Conservation (phyloP, 2,888 invertebrate genomes). For the Scaptomyza polygonia region DNA sequence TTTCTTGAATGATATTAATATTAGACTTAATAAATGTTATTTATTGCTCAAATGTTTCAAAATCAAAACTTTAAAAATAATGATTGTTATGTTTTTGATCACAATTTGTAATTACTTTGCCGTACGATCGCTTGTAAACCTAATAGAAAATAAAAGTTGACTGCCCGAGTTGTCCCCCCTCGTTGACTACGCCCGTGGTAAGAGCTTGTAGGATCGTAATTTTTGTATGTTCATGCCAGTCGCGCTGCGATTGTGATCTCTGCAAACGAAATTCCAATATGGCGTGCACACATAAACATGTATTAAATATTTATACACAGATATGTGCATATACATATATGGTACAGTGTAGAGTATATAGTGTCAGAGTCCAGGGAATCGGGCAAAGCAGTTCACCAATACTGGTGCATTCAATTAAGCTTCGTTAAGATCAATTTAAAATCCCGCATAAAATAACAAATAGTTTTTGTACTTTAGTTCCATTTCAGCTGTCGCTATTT, state of each 20-base stretch:
- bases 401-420: slow-evolving; percentile 84
- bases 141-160: too few species aligned
- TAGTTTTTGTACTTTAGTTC: slow-evolving; percentile 79
- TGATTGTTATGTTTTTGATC: too few species aligned
- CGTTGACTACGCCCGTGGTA: not conserved
- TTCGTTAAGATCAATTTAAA: slow-evolving; percentile 85
- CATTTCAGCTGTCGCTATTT: slow-evolving; percentile 70
- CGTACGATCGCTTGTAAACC: too few species aligned
- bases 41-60: too few species aligned
- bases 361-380: slow-evolving; percentile 71
- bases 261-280: slow-evolving; percentile 77
- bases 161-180: not conserved
- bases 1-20: too few species aligned
- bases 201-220: slow-evolving; percentile 15
- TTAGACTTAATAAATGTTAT: too few species aligned
- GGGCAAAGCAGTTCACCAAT: slow-evolving; percentile 72
- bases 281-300: slow-evolving; percentile 58
- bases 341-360: not conserved
- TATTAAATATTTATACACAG: slow-evolving; percentile 6
- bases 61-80: too few species aligned
- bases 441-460: slow-evolving; percentile 84
- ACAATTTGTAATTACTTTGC: too few species aligned
- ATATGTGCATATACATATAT: not conserved
- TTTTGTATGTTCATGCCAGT: slow-evolving; percentile 9
- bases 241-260: slow-evolving; percentile 65